Percentiles rank a stretch among this genome's conserved stretches.
phyloP scores from a whole-genome alignment of 2,113 vertebrate species.

The Gnathonemus longibarbis region DNA sequence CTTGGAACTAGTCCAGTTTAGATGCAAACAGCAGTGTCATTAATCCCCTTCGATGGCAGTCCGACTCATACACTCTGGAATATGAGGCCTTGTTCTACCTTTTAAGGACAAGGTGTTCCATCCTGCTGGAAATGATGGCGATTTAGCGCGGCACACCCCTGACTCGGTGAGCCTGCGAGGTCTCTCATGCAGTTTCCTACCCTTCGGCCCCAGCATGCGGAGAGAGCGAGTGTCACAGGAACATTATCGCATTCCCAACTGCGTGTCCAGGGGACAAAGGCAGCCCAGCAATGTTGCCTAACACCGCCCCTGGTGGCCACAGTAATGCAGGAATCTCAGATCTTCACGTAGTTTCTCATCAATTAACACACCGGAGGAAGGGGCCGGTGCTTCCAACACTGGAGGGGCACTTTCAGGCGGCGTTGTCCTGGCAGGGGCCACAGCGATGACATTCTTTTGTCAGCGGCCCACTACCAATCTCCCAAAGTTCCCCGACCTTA shows the following conservation, averaged over 20 bases:
- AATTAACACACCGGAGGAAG: not conserved
- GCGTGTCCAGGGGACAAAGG: not conserved
- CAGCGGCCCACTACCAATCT: not conserved
- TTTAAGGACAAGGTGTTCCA: not conserved
- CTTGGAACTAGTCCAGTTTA: not conserved
- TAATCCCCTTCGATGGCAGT: not conserved
- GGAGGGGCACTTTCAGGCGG: not conserved
- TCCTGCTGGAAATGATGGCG: not conserved
- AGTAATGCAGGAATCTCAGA: not conserved
- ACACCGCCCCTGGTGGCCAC: not conserved
- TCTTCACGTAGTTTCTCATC: not conserved
- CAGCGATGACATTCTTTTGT: not conserved
- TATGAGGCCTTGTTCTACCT: not conserved
- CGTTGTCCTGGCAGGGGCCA: not conserved
- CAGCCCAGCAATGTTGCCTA: not conserved
- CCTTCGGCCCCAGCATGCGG: not conserved
- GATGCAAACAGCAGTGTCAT: not conserved
- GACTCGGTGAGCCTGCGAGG: not conserved
- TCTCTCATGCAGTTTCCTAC: not conserved
- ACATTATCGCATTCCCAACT: slow-evolving; percentile 11
- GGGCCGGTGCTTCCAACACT: not conserved
- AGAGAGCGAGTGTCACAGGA: not conserved
- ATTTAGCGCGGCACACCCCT: not conserved
- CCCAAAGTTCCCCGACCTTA: not conserved
- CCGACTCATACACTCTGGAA: not conserved